Percentiles rank a stretch among this genome's conserved stretches.
These are phyloP conservation scores for Callipepla squamata DNA, from an alignment of 2,113 vertebrate species.

Conservation along the genomic window DNA sequence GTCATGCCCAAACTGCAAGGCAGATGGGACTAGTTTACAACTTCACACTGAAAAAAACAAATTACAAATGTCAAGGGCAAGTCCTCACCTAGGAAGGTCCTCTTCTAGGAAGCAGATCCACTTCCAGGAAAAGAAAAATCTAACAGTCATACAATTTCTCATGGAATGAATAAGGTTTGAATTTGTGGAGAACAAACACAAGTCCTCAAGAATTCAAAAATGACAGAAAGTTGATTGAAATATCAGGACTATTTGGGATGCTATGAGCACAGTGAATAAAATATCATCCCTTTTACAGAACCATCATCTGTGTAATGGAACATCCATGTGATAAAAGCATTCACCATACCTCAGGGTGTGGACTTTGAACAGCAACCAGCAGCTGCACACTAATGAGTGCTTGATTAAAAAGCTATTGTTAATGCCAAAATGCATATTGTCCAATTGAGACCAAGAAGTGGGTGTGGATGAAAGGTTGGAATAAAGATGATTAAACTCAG, in stretches of 20 bases:
- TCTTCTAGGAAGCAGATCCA: neutral
- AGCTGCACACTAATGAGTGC: neutral
- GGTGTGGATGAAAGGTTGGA: neutral
- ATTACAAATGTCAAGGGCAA: slow-evolving; percentile 7
- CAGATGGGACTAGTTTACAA: slow-evolving; percentile 31
- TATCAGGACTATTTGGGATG: neutral
- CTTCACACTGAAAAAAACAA: neutral
- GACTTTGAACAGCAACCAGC: neutral
- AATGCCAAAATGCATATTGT: neutral
- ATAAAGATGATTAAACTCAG: neutral
- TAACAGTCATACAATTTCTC: neutral
- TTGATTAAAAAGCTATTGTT: neutral
- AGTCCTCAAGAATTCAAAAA: neutral
- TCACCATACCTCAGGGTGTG: neutral
- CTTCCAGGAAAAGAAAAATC: neutral
- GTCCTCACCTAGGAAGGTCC: neutral
- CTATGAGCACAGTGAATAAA: neutral
- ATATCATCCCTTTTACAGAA: neutral
- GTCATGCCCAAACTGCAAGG: neutral
- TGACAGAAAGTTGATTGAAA: neutral
- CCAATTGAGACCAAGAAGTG: neutral
- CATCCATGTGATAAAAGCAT: neutral
- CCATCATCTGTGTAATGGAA: neutral
- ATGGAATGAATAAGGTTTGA: neutral
- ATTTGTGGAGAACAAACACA: neutral